Evolutionary conservation across 2,797 vertebrate genomes (phyloP), one percentile per base, ranked within the genome.

Genomic region (Sylvia borin): DNA sequence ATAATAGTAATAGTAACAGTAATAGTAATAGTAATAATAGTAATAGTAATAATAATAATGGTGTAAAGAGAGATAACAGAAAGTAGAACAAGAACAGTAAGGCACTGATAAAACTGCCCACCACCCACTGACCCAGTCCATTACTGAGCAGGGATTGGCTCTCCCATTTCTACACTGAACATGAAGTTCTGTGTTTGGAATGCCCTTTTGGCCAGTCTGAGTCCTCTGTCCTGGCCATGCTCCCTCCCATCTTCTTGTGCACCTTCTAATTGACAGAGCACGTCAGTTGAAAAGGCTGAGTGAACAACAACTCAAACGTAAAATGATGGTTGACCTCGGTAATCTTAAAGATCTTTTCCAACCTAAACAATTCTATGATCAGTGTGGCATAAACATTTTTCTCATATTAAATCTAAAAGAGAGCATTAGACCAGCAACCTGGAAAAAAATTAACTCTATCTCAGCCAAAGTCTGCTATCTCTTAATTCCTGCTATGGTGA

Each of bases 251-350:
- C 32, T 72, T 57, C 36, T 58, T 51, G 13, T n/a, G 13, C 9
- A n/a, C 10, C 3, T 58, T 27, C 29, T 40, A n/a, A 53, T 21
- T 40, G n/a, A 38, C 13, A n/a, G n/a, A 53, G 9, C 7, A 15
- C 9, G 13, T n/a, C n/a, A 79, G n/a, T 7, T 51, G n/a, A 29
- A 53, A 58, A 58, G 13, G 11, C 9, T 24, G 45, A 65, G 13
- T 24, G 9, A 88, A 22, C 24, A 65, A 31, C 16, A 32, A 16
- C 13, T 43, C 51, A 38, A 58, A 58, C 6, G 4, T 8, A 38
- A 55, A 55, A 27, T 9, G 13, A 18, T 34, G 7, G 7, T 15
- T 51, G 13, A 7, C 64, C 24, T n/a, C 0, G 0, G 19, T 71
- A 65, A 50, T 72, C 22, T 78, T 78, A 25, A 43, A 64, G 4